A percentile compares a stretch with the other conserved stretches of the same genome.
Evolutionary conservation across 2,113 vertebrate species (phyloP).

Genomic region (Natator depressus): DNA sequence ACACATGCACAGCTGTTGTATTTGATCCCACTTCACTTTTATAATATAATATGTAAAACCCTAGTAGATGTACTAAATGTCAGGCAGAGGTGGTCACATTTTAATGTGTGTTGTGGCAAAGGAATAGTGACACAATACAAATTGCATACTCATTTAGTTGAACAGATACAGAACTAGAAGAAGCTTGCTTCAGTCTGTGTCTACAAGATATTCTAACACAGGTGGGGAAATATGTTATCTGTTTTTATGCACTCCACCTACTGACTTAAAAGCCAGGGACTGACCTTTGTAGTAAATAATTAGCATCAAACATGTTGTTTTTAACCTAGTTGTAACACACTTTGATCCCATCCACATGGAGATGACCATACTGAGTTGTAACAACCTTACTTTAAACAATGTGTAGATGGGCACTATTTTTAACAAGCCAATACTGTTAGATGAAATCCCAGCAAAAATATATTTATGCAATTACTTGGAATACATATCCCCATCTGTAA

Average conservation of each 20-base stretch:
- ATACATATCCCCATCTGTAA: not conserved
- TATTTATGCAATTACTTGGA: not conserved
- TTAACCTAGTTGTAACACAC: not conserved
- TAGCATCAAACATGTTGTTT: not conserved
- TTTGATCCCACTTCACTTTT: not conserved
- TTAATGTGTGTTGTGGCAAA: not conserved
- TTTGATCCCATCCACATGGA: not conserved
- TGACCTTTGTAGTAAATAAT: not conserved
- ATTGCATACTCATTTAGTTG: not conserved
- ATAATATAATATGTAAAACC: not conserved
- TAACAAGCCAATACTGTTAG: not conserved
- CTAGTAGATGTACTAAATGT: not conserved
- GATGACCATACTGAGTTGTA: not conserved
- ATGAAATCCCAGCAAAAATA: not conserved
- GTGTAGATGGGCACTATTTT: not conserved
- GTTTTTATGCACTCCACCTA: not conserved
- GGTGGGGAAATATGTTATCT: not conserved
- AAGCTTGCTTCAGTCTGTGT: not conserved
- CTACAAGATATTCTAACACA: not conserved
- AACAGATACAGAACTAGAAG: not conserved
- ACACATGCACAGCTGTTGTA: not conserved
- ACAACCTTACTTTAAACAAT: not conserved
- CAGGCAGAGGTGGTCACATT: not conserved
- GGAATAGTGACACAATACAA: constrained; percentile 1
- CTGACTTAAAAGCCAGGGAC: not conserved